Base-by-base conservation (phyloP, 2,797 vertebrate species). In the Cyprinella venusta region DNA sequence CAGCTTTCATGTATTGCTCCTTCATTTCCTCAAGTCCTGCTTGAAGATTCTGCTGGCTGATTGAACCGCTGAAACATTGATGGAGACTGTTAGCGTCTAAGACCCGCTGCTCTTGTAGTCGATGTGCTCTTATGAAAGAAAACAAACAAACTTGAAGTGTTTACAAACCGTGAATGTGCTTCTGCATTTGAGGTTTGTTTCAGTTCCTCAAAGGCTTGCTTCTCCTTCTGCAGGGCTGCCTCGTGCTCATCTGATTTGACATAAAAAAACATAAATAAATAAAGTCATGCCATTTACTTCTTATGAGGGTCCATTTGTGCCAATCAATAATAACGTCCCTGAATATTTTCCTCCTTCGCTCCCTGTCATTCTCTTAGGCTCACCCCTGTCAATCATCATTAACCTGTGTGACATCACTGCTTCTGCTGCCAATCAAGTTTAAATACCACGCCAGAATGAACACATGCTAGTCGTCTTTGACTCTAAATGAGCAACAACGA, bases 11-110 rank as follows among this genome's bases (percentile, higher is more conserved):
- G 85, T 99, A 99, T 85, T 97, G 97, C 80, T 94, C 94, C 82
- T 96, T 97, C 93, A 99, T 96, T 91, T 99, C 96, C 89, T 96
- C 96, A 30, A 99, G 94, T 64, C 94, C 95, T 85, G 91, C 94
- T 86, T 94, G 90, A 63, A 90, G 92, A 88, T 89, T 94, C 1
- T 93, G 92, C 74, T 88, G 82, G 81, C 86, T 90, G 65, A 72
- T 59, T 19, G 79, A 30, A 38, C 18, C 38, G 16, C 81, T 86
- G 83, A 33, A 88, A 85, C 59, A 83, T 74, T 64, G 18, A 61
- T 2, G 42, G 52, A 64, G 21, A 65, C 30, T 13, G 10, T 71
- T 48, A 65, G 8, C 33, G 40, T 48, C 24, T 3, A 59, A 75
- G 21, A 9, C 9, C 52, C 4, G 4, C 24, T 21, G 59, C 4